phyloP scores from a whole-genome alignment of 2,113 vertebrate species.

The Coregonus clupeaformis region DNA sequence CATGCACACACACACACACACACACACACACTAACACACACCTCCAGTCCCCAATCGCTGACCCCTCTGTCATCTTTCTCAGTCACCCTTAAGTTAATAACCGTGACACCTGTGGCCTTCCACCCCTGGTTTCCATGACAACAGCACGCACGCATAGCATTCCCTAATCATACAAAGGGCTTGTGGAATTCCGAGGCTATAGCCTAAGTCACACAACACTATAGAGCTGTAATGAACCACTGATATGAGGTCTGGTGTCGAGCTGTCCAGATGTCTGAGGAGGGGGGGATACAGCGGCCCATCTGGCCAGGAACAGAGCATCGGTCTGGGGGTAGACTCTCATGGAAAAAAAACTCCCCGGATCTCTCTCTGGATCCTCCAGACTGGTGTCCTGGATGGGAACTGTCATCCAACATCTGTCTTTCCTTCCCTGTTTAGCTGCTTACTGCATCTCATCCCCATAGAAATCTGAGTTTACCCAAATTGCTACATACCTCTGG shows the following conservation, averaged over 20 bases:
- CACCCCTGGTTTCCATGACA: background rate
- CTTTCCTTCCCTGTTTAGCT: conserved; percentile 13
- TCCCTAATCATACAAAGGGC: background rate
- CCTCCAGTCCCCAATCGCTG: background rate
- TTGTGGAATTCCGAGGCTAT: background rate
- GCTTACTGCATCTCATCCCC: conserved; percentile 44
- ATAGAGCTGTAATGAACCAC: background rate
- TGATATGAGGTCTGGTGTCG: conserved; percentile 39
- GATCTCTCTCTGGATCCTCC: background rate
- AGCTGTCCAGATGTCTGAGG: conserved; percentile 32
- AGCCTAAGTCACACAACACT: background rate
- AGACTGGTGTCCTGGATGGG: background rate
- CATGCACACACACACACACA: too few species aligned
- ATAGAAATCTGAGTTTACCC: conserved; percentile 29
- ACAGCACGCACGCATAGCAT: background rate
- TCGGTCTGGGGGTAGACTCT: conserved; percentile 26
- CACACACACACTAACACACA: too few species aligned
- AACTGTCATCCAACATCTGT: conserved; percentile 19
- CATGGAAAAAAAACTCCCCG: conserved; percentile 12
- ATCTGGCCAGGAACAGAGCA: conserved; percentile 60
- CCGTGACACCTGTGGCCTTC: background rate
- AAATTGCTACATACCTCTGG: conserved; percentile 47
- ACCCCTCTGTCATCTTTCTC: background rate
- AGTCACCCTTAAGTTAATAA: too few species aligned
- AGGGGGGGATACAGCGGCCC: conserved; percentile 29